Conservation (phyloP, 1,140 invertebrate genomes). For the Chymomyza costata region DNA sequence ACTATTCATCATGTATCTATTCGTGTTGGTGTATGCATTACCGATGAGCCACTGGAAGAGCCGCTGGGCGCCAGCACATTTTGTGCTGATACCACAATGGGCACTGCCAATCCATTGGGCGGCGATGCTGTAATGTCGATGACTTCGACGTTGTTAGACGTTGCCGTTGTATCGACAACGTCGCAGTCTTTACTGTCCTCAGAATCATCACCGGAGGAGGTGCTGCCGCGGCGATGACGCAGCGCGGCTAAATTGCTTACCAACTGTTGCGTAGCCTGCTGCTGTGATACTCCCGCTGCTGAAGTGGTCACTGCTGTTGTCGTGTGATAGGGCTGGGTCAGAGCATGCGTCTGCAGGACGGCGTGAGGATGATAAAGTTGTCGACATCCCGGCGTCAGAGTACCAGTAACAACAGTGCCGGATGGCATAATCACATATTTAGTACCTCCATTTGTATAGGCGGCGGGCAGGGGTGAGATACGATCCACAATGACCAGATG, state of each 20-base stretch:
- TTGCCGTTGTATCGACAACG: slow-evolving; percentile 28
- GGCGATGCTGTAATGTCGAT: slow-evolving; percentile 55
- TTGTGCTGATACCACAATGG: slow-evolving; percentile 25
- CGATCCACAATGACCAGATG: slow-evolving; percentile 53
- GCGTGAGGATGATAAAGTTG: slow-evolving; percentile 56
- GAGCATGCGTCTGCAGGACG: slow-evolving; percentile 39
- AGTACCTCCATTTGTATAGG: slow-evolving; percentile 41
- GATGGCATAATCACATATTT: slow-evolving; percentile 59
- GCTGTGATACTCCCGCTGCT: slow-evolving; percentile 23
- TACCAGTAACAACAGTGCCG: slow-evolving; percentile 14
- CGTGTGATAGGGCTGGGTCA: slow-evolving; percentile 47
- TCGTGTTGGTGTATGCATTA: slow-evolving; percentile 69
- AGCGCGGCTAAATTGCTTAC: slow-evolving; percentile 26
- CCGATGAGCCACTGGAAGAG: slow-evolving; percentile 59
- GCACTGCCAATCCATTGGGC: slow-evolving; percentile 42
- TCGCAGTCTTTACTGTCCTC: slow-evolving; percentile 75
- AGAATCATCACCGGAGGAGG: slow-evolving; percentile 69
- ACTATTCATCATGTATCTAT: slow-evolving; percentile 74
- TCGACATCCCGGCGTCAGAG: slow-evolving; percentile 35
- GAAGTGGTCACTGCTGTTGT: slow-evolving; percentile 28
- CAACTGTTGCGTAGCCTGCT: slow-evolving; percentile 24
- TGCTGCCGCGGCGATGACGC: slow-evolving; percentile 64
- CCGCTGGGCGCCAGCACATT: slow-evolving; percentile 39
- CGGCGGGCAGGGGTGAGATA: slow-evolving; percentile 50
- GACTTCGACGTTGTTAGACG: slow-evolving; percentile 21